Evolutionary conservation across 1,140 invertebrate species (phyloP), one percentile per base, ranked within the genome.

Genomic region (Venturia canescens): DNA sequence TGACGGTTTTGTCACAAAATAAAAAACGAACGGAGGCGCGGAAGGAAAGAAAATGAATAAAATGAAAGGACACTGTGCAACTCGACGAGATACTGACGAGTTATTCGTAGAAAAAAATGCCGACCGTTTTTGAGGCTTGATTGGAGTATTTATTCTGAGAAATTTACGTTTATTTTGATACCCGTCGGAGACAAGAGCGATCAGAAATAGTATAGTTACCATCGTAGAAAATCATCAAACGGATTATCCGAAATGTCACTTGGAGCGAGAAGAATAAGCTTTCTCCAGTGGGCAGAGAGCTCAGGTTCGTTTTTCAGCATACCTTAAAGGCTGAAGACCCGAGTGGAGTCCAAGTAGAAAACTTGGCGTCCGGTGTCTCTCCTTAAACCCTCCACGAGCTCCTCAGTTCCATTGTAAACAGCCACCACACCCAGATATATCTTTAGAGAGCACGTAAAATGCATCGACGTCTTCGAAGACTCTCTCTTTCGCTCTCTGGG

Each of bases 301-400:
- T 34, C 50, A 11, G 50, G 15, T 53, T 53, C 50, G 50, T 53
- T 53, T 53, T 53, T n/a, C 50, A 15, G 11, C 11, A 53, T 34
- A 34, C 31, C 50, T n/a, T 15, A 53, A 53, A 53, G 74, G 78
- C 70, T 63, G 80, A 53, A 53, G 75, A 82, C 81, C 76, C 67
- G 80, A 74, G 31, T 69, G 16, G 63, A 79, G 77, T 79, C 71
- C 79, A 57, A 81, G 71, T 77, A 57, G 53, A 83, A 74, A 86
- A 83, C 34, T 66, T 75, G 79, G 84, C 82, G 81, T 86, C 79
- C 83, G 84, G 80, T 83, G 80, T 84, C 82, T 81, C 66, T 63
- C 26, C 18, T 13, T 53, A 53, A 53, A 53, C 34, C 48, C 63
- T 48, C 70, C 44, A 69, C 5, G 23, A 63, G 44, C 34, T 23